These are phyloP conservation scores for Alosa sapidissima DNA, from an alignment of 2,797 vertebrate species.

Conservation along the genomic window DNA sequence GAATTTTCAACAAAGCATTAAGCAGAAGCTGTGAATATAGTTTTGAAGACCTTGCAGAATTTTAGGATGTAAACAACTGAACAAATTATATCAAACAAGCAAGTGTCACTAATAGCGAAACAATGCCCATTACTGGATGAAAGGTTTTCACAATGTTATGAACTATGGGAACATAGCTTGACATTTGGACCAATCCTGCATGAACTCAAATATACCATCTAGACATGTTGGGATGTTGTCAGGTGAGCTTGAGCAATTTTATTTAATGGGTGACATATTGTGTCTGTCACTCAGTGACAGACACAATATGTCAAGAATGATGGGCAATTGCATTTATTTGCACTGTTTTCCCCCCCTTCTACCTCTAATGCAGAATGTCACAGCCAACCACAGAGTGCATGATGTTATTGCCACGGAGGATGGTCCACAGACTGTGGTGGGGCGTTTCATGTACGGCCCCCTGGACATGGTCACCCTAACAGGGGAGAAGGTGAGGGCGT, in stretches of 20 bases:
- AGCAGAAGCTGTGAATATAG: not conserved
- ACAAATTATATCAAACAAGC: no score
- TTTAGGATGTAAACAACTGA: no score
- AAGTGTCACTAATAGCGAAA: no score
- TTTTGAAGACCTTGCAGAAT: not conserved
- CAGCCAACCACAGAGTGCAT: conserved; percentile 84
- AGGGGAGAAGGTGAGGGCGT: conserved; percentile 77
- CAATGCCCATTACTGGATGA: not conserved
- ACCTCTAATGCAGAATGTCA: conserved; percentile 72
- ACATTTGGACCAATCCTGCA: not conserved
- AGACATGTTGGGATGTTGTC: no score
- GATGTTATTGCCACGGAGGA: conserved; percentile 82
- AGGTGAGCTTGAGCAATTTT: no score
- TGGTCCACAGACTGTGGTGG: conserved; percentile 77
- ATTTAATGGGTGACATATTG: no score
- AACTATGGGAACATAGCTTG: not conserved
- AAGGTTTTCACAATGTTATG: not conserved
- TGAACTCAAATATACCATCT: no score
- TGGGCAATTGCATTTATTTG: no score
- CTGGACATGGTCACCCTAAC: conserved; percentile 88
- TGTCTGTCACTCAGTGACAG: no score
- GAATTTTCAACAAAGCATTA: not conserved
- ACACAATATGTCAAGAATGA: no score
- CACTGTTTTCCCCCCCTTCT: no score
- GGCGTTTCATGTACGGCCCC: conserved; percentile 86